These are phyloP conservation scores for Megalopta genalis DNA, from an alignment of 1,140 invertebrate genomes.

Conservation along the genomic window DNA sequence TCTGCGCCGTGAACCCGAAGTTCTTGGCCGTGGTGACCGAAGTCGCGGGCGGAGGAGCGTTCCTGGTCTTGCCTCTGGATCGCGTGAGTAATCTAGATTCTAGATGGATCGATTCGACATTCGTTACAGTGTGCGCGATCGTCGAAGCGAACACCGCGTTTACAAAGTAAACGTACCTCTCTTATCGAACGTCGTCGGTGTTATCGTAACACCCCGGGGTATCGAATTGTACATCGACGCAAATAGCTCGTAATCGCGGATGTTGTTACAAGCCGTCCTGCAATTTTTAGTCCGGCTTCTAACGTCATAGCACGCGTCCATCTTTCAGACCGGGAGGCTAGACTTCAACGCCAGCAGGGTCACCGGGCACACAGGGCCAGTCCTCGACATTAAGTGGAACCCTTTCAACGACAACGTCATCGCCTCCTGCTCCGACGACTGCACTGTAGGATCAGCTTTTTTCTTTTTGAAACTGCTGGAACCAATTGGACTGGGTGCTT, in stretches of 20 bases:
- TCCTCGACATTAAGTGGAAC: slow-evolving; percentile 94
- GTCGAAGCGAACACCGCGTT: neutral
- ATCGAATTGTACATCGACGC: neutral
- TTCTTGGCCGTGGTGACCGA: slow-evolving; percentile 96
- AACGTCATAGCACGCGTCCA: neutral
- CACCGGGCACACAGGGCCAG: slow-evolving; percentile 90
- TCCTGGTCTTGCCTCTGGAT: slow-evolving; percentile 93
- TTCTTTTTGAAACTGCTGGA: neutral
- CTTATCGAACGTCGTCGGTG: neutral
- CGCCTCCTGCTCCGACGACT: slow-evolving; percentile 96
- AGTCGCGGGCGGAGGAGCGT: slow-evolving; percentile 95
- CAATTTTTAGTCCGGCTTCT: too few species aligned
- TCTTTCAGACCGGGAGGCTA: slow-evolving; percentile 85
- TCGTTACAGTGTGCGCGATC: slow-evolving; percentile 8
- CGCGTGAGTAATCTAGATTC: slow-evolving; percentile 84
- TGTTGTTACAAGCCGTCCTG: too few species aligned
- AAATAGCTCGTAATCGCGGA: slow-evolving; percentile 6
- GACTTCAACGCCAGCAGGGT: slow-evolving; percentile 90
- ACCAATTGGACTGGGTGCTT: neutral
- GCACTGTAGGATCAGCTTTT: slow-evolving; percentile 83
- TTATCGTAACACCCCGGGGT: neutral
- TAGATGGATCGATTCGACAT: slow-evolving; percentile 25
- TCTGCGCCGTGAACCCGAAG: slow-evolving; percentile 96
- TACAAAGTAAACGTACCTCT: too few species aligned
- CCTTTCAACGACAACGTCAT: slow-evolving; percentile 97